Base-by-base conservation (phyloP, 2,113 vertebrate genomes). In the Catagonus wagneri region DNA sequence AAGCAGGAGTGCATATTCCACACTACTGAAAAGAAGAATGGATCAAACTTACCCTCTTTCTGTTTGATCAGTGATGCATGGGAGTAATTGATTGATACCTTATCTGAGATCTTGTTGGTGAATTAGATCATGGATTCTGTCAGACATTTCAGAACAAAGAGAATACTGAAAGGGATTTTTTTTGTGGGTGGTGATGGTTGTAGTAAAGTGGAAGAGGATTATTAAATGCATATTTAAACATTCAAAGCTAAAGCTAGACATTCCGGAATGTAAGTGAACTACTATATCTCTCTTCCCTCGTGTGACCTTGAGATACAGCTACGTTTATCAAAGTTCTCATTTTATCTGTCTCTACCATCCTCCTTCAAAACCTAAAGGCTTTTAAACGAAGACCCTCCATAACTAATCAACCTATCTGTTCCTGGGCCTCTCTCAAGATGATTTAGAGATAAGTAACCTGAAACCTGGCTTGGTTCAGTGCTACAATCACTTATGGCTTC, bases 211-310 rank as follows among this genome's bases (percentile, higher is more conserved):
- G 32, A 95, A 96, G 65, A 68, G 25, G 44, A 36, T 54, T 96
- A 86, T 93, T 93, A 90, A 96, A 97, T 92, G 75, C 6, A 7
- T 84, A 22, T 86, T 92, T 92, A 96, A 94, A 94, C 93, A 90
- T 95, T 81, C 66, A 97, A 96, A 79, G 19, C 56, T 91, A 96
- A 96, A 79, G 12, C 52, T 91, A 34, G 65, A 75, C 56, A 6
- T 95, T 25, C 68, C 65, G 65, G 3, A 61, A 36, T 95, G 27
- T 92, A 87, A 58, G 52, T 72, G 50, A 84, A 72, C 54, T 83
- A 68, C 3, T 86, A 89, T 84, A 93, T 95, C 50, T 58, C 6
- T 61, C 92, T 56, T 44, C 44, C 39, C 5, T 91, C 75, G 4
- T 81, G n/a, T 92, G 72, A 94, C 60, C n/a, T 63, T 96, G 44